Evolutionary conservation across 2,888 invertebrate species (phyloP).

Genomic region (Cheilosia urbana): DNA sequence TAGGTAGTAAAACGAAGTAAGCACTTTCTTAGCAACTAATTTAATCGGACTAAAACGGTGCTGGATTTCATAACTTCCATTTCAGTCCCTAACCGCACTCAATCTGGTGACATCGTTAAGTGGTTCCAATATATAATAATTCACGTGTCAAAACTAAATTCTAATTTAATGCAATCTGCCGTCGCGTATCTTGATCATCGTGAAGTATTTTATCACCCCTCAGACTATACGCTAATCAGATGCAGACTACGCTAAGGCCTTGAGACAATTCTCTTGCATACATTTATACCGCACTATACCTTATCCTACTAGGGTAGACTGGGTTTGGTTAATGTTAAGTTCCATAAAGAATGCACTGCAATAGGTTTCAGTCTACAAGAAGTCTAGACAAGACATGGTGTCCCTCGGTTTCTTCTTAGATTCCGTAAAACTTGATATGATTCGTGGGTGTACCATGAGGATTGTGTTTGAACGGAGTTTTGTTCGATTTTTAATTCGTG

Average conservation of each 20-base stretch:
- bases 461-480: too few relatives aligned
- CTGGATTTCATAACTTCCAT: background rate
- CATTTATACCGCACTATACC: background rate
- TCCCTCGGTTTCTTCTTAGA: too few relatives aligned
- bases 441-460: too few relatives aligned
- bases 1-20: too few relatives aligned
- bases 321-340: background rate
- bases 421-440: too few relatives aligned
- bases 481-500: too few relatives aligned
- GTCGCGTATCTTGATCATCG: slow-evolving; percentile 49
- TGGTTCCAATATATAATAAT: slow-evolving; percentile 30
- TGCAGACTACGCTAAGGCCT: slow-evolving; percentile 48
- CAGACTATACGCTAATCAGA: slow-evolving; percentile 46
- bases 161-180: slow-evolving; percentile 53
- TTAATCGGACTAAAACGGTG: too few relatives aligned
- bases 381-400: background rate
- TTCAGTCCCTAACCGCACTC: background rate
- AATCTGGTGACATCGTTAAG: slow-evolving; percentile 33
- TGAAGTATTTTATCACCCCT: slow-evolving; percentile 53
- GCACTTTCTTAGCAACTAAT: too few relatives aligned
- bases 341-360: background rate
- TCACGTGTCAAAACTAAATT: slow-evolving; percentile 64
- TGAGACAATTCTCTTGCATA: slow-evolving; percentile 12
- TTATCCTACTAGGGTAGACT: background rate
- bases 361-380: background rate